Conservation (phyloP, 2,888 invertebrate genomes). For the Cancer borealis region DNA sequence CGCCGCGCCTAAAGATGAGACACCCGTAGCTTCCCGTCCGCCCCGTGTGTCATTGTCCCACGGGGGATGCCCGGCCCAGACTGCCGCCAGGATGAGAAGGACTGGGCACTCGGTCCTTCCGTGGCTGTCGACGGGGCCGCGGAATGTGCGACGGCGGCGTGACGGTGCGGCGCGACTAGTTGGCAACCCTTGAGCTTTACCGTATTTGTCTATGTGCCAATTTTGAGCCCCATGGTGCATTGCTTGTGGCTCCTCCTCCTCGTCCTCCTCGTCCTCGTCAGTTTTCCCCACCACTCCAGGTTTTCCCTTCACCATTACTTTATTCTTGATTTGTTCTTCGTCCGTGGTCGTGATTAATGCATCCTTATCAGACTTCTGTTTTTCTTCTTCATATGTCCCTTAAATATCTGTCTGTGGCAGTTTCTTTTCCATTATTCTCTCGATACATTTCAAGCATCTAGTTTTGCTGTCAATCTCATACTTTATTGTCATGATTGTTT, state of each 20-base stretch:
- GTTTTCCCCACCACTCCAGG: neutral
- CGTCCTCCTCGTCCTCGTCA: neutral
- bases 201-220: conserved; percentile 67
- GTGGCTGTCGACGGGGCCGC: neutral
- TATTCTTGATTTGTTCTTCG: neutral
- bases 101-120: neutral
- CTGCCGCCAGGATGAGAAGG: neutral
- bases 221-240: conserved; percentile 55
- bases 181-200: conserved; percentile 58
- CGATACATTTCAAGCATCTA: no score
- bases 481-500: no score
- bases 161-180: conserved; percentile 10
- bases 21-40: neutral
- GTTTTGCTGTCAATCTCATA: no score
- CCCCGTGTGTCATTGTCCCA: neutral
- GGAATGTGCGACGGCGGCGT: conserved; percentile 21
- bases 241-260: conserved; percentile 18
- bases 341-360: neutral
- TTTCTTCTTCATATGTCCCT: neutral
- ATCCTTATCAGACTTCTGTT: neutral
- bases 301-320: neutral
- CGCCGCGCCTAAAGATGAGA: neutral
- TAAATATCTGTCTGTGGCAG: no score
- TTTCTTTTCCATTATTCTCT: no score
- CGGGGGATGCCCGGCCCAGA: neutral